A percentile compares a stretch with the other conserved stretches of the same genome.
These are phyloP conservation scores for Sycophila texana DNA, from an alignment of 2,888 invertebrate genomes.

Conservation along the genomic window DNA sequence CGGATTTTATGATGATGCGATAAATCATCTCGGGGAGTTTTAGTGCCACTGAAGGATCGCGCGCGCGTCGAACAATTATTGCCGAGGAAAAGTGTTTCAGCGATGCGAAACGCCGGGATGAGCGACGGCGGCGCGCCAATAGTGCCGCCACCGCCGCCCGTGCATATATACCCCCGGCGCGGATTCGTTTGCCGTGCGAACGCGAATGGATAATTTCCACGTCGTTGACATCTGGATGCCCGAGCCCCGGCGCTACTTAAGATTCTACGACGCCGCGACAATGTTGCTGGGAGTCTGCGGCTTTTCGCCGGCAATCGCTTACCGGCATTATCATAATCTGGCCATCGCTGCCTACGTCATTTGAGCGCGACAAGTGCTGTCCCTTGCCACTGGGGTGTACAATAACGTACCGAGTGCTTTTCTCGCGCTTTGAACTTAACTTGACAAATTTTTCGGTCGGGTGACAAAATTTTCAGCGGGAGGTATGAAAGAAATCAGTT, in stretches of 20 bases:
- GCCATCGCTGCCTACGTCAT: conserved; percentile 41
- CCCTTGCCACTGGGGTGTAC: not conserved
- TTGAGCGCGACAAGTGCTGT: conserved; percentile 43
- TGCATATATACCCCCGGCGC: no score
- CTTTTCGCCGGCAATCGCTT: conserved; percentile 33
- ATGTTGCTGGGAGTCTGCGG: conserved; percentile 36
- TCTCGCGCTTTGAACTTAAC: not conserved
- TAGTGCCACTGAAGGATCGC: conserved; percentile 23
- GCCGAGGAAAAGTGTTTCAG: conserved; percentile 35
- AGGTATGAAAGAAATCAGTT: no score
- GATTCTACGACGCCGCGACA: conserved; percentile 52
- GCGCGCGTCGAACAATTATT: conserved; percentile 47
- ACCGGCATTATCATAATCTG: conserved; percentile 53
- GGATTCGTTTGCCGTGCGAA: not conserved
- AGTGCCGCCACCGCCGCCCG: not conserved
- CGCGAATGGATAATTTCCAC: conserved; percentile 54
- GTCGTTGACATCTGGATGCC: conserved; percentile 44
- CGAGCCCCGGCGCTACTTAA: conserved; percentile 42
- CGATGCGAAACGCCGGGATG: conserved; percentile 48
- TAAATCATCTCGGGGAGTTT: conserved; percentile 40
- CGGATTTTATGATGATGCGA: conserved; percentile 34
- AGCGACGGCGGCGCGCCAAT: conserved; percentile 15
- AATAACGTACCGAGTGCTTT: not conserved
- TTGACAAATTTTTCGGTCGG: conserved; percentile 16
- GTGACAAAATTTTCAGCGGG: no score